Conservation (phyloP, 1,140 invertebrate species). For the Diorhabda elongata region DNA sequence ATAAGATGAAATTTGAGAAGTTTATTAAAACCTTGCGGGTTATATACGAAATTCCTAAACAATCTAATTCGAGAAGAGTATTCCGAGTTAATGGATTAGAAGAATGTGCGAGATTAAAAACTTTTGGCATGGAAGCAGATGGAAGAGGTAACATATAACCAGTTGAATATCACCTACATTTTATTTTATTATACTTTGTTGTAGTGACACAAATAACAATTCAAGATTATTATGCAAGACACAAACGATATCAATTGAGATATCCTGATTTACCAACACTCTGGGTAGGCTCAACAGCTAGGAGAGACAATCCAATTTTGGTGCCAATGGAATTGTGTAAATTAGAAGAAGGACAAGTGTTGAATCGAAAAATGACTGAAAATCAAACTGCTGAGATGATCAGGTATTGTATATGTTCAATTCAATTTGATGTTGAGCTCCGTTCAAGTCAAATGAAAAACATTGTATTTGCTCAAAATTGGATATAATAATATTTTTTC, state of each 20-base stretch:
- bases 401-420: neutral
- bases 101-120: slow-evolving; percentile 35
- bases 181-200: neutral
- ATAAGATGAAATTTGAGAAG: slow-evolving; percentile 22
- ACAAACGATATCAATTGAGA: slow-evolving; percentile 50
- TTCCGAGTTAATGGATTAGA: slow-evolving; percentile 54
- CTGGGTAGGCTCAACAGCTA: slow-evolving; percentile 54
- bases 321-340: slow-evolving; percentile 61
- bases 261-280: slow-evolving; percentile 59
- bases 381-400: slow-evolving; percentile 65
- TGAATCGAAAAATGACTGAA: slow-evolving; percentile 52
- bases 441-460: too few species aligned
- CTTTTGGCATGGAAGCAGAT: slow-evolving; percentile 46
- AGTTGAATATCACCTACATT: too few species aligned
- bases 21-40: slow-evolving; percentile 39
- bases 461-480: too few species aligned
- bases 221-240: slow-evolving; percentile 49
- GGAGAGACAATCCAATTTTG: slow-evolving; percentile 47
- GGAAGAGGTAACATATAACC: neutral
- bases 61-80: slow-evolving; percentile 45
- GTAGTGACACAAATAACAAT: slow-evolving; percentile 45
- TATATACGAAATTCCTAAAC: slow-evolving; percentile 50
- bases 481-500: too few species aligned
- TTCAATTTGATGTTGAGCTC: too few species aligned
- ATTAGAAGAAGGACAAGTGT: slow-evolving; percentile 57